Conservation (phyloP, 1,140 invertebrate species). For the Globodera rostochiensis region DNA sequence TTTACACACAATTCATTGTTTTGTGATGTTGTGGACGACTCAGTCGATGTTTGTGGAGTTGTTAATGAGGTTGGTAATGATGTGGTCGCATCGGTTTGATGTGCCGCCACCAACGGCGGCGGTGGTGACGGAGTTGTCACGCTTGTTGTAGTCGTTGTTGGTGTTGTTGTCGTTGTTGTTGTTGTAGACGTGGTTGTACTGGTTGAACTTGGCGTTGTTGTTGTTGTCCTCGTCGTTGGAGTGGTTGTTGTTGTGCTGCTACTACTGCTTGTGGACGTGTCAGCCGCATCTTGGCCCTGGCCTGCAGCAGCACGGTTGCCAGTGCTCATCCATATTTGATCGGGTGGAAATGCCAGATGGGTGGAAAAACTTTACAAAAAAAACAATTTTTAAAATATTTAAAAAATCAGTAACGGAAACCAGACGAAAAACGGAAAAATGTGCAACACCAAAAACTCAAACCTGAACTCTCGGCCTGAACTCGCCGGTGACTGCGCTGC, state of each 20-base stretch:
- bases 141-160: slow-evolving; percentile 37
- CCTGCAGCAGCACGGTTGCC: neutral
- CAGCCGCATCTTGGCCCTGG: neutral
- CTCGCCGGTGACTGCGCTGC: neutral
- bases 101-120: neutral
- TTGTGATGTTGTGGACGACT: neutral
- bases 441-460: neutral
- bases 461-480: slow-evolving; percentile 10
- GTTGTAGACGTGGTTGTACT: slow-evolving; percentile 20
- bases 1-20: slow-evolving; percentile 7
- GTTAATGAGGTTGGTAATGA: neutral
- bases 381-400: too few relatives aligned
- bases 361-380: slow-evolving; percentile 35
- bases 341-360: slow-evolving; percentile 36
- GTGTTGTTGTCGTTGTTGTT: slow-evolving; percentile 29
- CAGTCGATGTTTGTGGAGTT: neutral
- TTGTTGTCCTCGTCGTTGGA: slow-evolving; percentile 31
- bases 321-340: slow-evolving; percentile 38
- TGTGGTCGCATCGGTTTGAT: neutral
- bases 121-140: neutral
- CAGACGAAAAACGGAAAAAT: too few relatives aligned
- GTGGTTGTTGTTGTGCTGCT: slow-evolving; percentile 41
- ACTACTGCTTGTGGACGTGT: neutral
- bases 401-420: too few relatives aligned
- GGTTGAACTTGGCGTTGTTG: slow-evolving; percentile 35